A percentile compares a stretch with the other conserved stretches of the same genome.
phyloP scores from a whole-genome alignment of 2,113 vertebrate species.

The Haplochromis vanheusdeni region DNA sequence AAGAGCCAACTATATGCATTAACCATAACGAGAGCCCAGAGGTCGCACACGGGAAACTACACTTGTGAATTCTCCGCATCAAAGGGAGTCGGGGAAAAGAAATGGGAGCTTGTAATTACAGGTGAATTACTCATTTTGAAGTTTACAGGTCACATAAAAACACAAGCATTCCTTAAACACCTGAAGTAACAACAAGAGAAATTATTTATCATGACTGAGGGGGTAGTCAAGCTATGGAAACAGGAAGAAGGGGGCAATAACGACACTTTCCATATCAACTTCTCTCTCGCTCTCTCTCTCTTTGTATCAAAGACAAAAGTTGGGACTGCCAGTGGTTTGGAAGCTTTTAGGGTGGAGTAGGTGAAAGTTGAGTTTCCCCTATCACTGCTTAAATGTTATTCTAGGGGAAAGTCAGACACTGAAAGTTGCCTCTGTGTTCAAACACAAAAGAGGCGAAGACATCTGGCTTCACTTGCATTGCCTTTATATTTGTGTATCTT shows the following conservation, averaged over 20 bases:
- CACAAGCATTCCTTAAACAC: neutral
- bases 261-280: neutral
- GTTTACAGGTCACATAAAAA: neutral
- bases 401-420: neutral
- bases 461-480: neutral
- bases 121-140: neutral
- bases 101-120: constrained; percentile 30
- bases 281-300: neutral
- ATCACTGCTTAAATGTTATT: neutral
- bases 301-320: neutral
- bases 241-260: neutral
- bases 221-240: neutral
- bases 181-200: neutral
- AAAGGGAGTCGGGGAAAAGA: fast-evolving
- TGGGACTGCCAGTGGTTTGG: neutral
- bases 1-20: neutral
- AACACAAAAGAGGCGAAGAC: neutral
- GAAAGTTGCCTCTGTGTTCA: neutral
- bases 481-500: neutral
- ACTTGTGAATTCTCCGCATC: neutral
- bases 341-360: neutral
- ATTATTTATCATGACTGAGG: neutral
- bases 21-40: neutral
- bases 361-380: neutral
- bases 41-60: constrained; percentile 38